These are phyloP conservation scores for Noctua pronuba DNA, from an alignment of 2,888 invertebrate genomes.

Conservation along the genomic window DNA sequence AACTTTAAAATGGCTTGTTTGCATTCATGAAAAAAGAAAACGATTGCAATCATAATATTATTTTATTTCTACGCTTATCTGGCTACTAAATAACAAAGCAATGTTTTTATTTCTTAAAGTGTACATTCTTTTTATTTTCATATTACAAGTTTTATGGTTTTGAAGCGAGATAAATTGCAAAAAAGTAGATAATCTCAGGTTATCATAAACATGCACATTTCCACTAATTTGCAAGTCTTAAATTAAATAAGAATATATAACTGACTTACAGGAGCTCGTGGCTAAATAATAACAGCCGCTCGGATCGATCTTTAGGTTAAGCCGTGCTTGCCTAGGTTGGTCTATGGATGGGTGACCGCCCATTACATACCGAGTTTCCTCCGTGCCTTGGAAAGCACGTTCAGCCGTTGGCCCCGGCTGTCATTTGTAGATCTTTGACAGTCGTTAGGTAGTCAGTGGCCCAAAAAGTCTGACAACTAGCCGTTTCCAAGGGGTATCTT, in stretches of 20 bases:
- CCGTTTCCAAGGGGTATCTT: no score
- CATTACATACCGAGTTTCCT: no score
- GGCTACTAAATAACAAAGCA: conserved; percentile 20
- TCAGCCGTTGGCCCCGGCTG: no score
- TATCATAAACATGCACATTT: neutral
- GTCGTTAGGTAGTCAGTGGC: no score
- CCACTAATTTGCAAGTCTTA: neutral
- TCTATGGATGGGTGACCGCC: no score
- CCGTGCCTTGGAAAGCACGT: no score
- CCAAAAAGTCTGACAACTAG: no score
- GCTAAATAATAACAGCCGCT: no score
- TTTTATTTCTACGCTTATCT: conserved; percentile 30
- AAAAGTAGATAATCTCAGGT: neutral
- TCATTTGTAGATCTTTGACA: no score
- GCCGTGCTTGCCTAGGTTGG: no score
- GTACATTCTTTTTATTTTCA: neutral
- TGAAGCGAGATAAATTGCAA: neutral
- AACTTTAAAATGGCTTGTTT: conserved; percentile 18
- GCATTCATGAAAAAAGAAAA: conserved; percentile 35
- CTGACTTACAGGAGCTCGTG: no score
- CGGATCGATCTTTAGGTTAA: no score
- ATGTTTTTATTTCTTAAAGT: conserved; percentile 2
- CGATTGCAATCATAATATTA: conserved; percentile 5
- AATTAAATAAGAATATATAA: neutral
- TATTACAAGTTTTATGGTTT: conserved; percentile 9